These are phyloP conservation scores for Drosophila anomalipes DNA, from an alignment of 2,888 invertebrate species.

Conservation along the genomic window DNA sequence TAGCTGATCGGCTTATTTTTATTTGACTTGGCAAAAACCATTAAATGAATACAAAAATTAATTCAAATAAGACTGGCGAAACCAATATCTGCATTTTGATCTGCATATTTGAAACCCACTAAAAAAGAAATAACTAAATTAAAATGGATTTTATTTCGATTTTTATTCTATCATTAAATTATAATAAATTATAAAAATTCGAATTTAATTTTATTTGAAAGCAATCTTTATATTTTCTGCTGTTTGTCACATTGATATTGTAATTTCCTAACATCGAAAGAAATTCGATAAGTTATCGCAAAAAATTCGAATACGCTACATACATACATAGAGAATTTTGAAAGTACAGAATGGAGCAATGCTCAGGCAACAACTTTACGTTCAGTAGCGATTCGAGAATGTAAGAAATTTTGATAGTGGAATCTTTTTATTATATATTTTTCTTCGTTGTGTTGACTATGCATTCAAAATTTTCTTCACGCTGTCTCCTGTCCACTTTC, in stretches of 20 bases:
- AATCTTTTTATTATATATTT: not conserved
- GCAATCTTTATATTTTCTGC: not conserved
- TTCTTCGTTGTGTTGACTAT: not conserved
- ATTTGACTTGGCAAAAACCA: too few relatives aligned
- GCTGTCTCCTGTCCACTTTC: not conserved
- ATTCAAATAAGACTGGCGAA: too few relatives aligned
- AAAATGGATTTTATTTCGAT: too few relatives aligned
- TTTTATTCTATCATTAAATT: too few relatives aligned
- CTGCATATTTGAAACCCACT: too few relatives aligned
- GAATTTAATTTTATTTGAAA: not conserved
- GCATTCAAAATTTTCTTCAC: too few relatives aligned
- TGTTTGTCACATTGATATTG: not conserved
- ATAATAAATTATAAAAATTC: too few relatives aligned
- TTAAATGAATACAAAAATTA: too few relatives aligned
- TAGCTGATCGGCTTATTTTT: not conserved
- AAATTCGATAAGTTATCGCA: not conserved
- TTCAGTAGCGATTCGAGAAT: not conserved
- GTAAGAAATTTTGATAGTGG: not conserved
- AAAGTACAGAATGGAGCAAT: not conserved
- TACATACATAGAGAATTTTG: not conserved
- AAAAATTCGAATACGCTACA: not conserved
- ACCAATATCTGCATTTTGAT: too few relatives aligned
- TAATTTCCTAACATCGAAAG: not conserved
- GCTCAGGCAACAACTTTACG: not conserved
- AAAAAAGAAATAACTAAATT: too few relatives aligned